These are phyloP conservation scores for Hippopotamyrus pictus DNA, from an alignment of 2,797 vertebrate genomes.

Conservation along the genomic window DNA sequence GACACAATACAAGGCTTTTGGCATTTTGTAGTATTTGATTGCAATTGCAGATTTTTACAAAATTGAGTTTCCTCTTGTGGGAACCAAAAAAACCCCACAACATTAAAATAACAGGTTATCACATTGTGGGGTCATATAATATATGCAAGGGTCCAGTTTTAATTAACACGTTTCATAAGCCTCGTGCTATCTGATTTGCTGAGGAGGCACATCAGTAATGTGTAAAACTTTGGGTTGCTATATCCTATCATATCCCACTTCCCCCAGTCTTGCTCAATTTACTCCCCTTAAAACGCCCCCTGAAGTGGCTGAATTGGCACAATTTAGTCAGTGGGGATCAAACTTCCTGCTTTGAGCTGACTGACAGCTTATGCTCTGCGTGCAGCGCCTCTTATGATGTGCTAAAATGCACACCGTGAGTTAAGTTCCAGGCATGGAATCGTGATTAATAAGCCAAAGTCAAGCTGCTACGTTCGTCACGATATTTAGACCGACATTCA, in stretches of 20 bases:
- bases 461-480: neutral
- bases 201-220: neutral
- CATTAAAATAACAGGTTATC: neutral
- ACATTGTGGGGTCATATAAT: neutral
- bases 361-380: neutral
- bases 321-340: neutral
- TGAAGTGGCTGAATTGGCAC: neutral
- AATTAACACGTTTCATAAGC: neutral
- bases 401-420: neutral
- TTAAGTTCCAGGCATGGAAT: neutral
- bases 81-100: neutral
- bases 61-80: neutral
- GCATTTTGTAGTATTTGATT: neutral
- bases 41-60: neutral
- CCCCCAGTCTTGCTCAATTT: neutral
- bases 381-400: neutral
- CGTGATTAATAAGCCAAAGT: neutral
- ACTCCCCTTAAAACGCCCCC: neutral
- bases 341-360: neutral
- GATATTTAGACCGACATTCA: neutral
- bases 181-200: neutral
- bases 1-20: neutral
- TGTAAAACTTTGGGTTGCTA: neutral
- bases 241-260: neutral
- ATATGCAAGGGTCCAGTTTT: neutral